phyloP scores from a whole-genome alignment of 2,113 vertebrate genomes.

The Elaphurus davidianus region DNA sequence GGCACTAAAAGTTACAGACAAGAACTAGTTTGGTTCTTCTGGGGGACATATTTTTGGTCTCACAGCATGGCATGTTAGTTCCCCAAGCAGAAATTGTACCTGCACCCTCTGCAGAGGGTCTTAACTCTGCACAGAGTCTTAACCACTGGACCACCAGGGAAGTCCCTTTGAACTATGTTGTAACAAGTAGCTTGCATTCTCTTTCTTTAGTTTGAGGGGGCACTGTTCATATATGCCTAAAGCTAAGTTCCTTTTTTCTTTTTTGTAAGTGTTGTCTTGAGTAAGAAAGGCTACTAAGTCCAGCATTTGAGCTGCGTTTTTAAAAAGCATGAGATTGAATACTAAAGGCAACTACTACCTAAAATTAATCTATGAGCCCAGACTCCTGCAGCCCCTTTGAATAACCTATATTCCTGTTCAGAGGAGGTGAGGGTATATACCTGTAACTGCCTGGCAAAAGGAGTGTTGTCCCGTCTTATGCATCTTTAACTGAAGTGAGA shows the following conservation, averaged over 20 bases:
- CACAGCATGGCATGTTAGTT: not conserved
- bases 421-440: not conserved
- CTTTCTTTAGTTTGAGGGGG: not conserved
- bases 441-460: slow-evolving; percentile 5
- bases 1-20: not conserved
- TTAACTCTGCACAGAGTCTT: not conserved
- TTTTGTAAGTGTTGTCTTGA: not conserved
- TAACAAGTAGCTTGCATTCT: not conserved
- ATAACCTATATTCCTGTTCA: slow-evolving; percentile 15
- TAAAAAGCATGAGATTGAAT: slow-evolving; percentile 33
- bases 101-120: not conserved
- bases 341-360: slow-evolving; percentile 38
- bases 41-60: not conserved
- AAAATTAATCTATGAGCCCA: not conserved
- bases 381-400: slow-evolving; percentile 25
- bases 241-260: not conserved
- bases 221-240: not conserved
- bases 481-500: not conserved
- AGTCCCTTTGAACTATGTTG: not conserved
- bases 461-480: not conserved
- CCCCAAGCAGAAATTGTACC: not conserved
- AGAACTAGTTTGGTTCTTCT: not conserved
- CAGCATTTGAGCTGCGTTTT: not conserved
- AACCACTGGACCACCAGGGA: not conserved
- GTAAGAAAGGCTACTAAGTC: not conserved